phyloP scores from a whole-genome alignment of 1,140 invertebrate species.

The Acromyrmex heyeri region DNA sequence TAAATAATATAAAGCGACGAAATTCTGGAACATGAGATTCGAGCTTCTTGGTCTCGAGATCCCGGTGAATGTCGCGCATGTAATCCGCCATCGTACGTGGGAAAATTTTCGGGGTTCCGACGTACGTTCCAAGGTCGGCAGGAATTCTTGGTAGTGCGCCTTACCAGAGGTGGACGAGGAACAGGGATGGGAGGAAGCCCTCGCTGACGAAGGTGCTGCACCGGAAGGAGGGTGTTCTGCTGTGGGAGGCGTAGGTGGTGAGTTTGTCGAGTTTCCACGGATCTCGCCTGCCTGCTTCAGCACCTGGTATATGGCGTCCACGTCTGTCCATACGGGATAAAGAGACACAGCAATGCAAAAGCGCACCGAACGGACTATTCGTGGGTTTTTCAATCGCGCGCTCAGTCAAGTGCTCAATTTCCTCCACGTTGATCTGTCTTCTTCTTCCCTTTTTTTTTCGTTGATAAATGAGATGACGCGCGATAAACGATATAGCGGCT shows the following conservation, averaged over 20 bases:
- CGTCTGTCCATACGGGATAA: slow-evolving; percentile 87
- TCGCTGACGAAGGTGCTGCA: slow-evolving; percentile 83
- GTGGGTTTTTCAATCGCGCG: slow-evolving; percentile 21
- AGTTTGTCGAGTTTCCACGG: slow-evolving; percentile 86
- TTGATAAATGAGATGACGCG: slow-evolving; percentile 47
- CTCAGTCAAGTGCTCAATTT: slow-evolving; percentile 25
- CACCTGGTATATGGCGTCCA: slow-evolving; percentile 97
- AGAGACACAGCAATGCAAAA: slow-evolving; percentile 70
- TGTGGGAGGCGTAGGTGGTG: slow-evolving; percentile 86
- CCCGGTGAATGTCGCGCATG: neutral
- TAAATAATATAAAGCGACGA: neutral
- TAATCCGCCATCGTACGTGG: neutral
- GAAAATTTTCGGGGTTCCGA: slow-evolving; percentile 35
- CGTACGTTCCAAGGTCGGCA: slow-evolving; percentile 86
- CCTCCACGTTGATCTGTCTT: slow-evolving; percentile 50
- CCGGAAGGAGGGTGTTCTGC: slow-evolving; percentile 84
- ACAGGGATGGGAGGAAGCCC: slow-evolving; percentile 87
- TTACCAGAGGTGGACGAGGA: slow-evolving; percentile 89
- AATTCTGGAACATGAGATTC: neutral
- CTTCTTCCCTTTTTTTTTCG: slow-evolving; percentile 54
- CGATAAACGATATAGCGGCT: neutral
- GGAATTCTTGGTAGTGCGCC: slow-evolving; percentile 90
- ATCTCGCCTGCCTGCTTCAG: slow-evolving; percentile 97
- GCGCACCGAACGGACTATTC: slow-evolving; percentile 39
- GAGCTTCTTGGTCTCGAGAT: neutral